These are phyloP conservation scores for Craterocephalus amniculus DNA, from an alignment of 2,797 vertebrate genomes.

Conservation along the genomic window DNA sequence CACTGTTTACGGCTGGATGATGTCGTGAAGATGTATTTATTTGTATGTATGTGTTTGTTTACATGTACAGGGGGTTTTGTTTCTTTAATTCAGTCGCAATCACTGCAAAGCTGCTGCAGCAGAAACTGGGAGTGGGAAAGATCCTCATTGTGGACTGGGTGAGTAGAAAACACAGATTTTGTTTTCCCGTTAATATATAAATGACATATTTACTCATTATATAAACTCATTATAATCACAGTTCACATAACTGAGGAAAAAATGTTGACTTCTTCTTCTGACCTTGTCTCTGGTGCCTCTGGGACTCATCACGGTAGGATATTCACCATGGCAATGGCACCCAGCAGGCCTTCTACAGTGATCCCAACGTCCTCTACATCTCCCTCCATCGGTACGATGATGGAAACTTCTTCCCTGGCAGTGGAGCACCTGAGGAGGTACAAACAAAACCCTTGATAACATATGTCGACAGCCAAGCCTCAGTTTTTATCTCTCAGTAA, in stretches of 20 bases:
- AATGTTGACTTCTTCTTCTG: background rate
- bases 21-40: no score
- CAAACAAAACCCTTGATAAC: no score
- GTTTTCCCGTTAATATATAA: no score
- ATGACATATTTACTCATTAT: no score
- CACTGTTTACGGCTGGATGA: background rate
- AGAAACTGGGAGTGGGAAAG: constrained; percentile 92
- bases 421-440: constrained; percentile 92
- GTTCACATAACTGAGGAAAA: background rate
- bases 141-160: constrained; percentile 98
- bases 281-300: constrained; percentile 26
- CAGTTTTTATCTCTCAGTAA: no score
- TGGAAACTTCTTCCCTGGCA: constrained; percentile 98
- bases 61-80: constrained; percentile 84
- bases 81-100: constrained; percentile 98
- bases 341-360: constrained; percentile 95
- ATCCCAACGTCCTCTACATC: constrained; percentile 93
- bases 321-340: constrained; percentile 99
- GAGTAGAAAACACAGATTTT: constrained; percentile 39
- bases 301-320: constrained; percentile 81
- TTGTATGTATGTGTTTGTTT: constrained; percentile 18
- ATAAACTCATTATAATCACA: background rate
- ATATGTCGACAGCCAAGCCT: no score
- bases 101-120: constrained; percentile 93
- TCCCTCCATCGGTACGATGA: constrained; percentile 97